A percentile compares a stretch with the other conserved stretches of the same genome.
These are phyloP conservation scores for Pandemis heparana DNA, from an alignment of 2,888 invertebrate genomes.

Conservation along the genomic window DNA sequence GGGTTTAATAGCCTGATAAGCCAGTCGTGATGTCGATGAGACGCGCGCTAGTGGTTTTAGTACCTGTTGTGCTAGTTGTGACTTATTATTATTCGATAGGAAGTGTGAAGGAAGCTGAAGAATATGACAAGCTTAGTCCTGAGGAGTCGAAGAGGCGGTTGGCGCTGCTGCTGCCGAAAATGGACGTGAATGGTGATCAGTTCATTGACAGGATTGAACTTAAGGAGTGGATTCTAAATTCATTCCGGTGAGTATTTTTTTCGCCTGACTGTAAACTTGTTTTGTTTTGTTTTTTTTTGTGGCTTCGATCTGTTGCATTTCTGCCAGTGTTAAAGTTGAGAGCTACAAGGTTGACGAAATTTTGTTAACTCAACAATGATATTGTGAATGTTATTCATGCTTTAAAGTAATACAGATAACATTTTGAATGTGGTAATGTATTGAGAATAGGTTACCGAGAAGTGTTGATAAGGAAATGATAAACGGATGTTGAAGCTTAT, in stretches of 20 bases:
- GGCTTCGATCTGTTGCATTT: too few relatives aligned
- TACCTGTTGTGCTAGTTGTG: slow-evolving; percentile 61
- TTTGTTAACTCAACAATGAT: background rate
- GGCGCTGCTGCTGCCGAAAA: slow-evolving; percentile 90
- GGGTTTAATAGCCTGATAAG: slow-evolving; percentile 69
- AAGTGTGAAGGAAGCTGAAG: slow-evolving; percentile 95
- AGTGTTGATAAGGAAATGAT: slow-evolving; percentile 11
- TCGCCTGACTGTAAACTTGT: background rate
- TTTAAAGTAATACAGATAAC: background rate
- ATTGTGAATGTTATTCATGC: background rate
- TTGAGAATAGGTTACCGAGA: slow-evolving; percentile 2
- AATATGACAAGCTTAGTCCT: slow-evolving; percentile 94
- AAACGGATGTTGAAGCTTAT: slow-evolving; percentile 1
- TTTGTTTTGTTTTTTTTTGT: too few relatives aligned
- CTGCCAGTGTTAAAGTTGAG: too few relatives aligned
- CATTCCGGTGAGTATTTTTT: slow-evolving; percentile 89
- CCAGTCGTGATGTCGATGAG: slow-evolving; percentile 69
- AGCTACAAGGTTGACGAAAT: too few relatives aligned
- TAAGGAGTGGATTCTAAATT: slow-evolving; percentile 96
- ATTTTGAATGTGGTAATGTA: background rate
- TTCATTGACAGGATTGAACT: slow-evolving; percentile 93
- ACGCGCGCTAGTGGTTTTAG: slow-evolving; percentile 60
- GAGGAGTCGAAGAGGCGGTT: slow-evolving; percentile 94
- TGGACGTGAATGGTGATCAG: slow-evolving; percentile 95
- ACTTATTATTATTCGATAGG: slow-evolving; percentile 86